phyloP scores from a whole-genome alignment of 2,797 vertebrate genomes.

The Tympanoctomys barrerae region DNA sequence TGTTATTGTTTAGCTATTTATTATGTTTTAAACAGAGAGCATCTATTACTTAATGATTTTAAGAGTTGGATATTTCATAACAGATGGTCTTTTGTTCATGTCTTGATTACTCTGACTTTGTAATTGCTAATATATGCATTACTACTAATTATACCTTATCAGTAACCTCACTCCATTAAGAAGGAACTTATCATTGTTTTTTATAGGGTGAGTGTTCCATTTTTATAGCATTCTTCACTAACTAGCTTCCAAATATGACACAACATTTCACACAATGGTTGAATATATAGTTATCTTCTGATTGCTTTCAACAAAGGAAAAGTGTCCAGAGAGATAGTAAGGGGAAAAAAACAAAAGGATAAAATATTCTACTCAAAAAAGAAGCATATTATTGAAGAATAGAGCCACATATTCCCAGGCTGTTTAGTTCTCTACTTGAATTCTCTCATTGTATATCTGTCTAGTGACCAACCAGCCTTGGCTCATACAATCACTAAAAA shows the following conservation, averaged over 20 bases:
- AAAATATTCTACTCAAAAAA: background rate
- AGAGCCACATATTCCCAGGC: background rate
- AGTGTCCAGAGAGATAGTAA: background rate
- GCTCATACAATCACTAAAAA: constrained; percentile 63
- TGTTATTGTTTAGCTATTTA: constrained; percentile 80
- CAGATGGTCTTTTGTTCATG: constrained; percentile 86
- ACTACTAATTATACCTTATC: constrained; percentile 84
- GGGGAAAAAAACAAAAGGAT: background rate
- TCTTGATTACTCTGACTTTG: constrained; percentile 82
- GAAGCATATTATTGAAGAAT: constrained; percentile 46
- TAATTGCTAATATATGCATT: constrained; percentile 85
- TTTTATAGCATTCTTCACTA: constrained; percentile 62
- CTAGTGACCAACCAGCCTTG: constrained; percentile 58
- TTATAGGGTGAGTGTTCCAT: constrained; percentile 62
- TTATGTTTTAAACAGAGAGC: constrained; percentile 75
- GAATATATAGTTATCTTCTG: constrained; percentile 53
- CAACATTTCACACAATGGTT: constrained; percentile 49
- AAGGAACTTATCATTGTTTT: constrained; percentile 77
- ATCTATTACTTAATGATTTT: constrained; percentile 81
- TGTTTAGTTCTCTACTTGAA: constrained; percentile 51
- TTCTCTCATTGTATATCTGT: constrained; percentile 18
- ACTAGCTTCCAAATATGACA: constrained; percentile 45
- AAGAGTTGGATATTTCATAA: constrained; percentile 83
- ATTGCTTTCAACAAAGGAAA: constrained; percentile 61
- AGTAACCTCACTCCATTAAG: constrained; percentile 79